A percentile compares a stretch with the other conserved stretches of the same genome.
Evolutionary conservation across 1,140 invertebrate species (phyloP).

Genomic region (Neodiprion pinetum): DNA sequence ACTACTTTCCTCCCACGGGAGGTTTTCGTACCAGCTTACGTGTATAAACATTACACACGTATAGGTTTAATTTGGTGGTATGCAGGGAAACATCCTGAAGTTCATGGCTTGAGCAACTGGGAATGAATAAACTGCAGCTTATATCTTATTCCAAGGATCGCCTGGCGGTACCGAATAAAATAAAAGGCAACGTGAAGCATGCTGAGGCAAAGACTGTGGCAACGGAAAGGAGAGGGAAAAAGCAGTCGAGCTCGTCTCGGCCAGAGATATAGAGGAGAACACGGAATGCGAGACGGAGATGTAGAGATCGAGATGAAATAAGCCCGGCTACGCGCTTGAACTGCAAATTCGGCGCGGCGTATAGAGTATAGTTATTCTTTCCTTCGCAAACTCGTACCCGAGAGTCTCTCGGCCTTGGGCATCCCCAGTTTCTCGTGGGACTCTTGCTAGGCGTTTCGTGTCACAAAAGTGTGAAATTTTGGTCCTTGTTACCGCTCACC

Average conservation of each 20-base stretch:
- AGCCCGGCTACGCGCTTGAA: not conserved
- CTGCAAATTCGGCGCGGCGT: not conserved
- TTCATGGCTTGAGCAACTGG: not conserved
- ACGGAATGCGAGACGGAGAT: not conserved
- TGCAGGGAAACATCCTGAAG: not conserved
- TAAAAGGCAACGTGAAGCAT: not conserved
- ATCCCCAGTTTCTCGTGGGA: not conserved
- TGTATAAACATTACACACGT: too few relatives aligned
- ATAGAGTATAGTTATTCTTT: not conserved
- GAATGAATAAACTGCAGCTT: not conserved
- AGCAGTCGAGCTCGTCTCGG: too few relatives aligned
- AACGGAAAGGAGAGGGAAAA: not conserved
- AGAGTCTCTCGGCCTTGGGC: not conserved
- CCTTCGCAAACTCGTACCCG: not conserved
- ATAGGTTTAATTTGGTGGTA: too few relatives aligned
- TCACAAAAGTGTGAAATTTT: conserved; percentile 1
- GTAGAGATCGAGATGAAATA: not conserved
- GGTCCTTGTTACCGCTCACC: not conserved
- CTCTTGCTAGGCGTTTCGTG: not conserved
- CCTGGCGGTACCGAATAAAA: not conserved
- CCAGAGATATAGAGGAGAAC: not conserved
- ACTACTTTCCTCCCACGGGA: too few relatives aligned
- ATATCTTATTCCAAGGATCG: not conserved
- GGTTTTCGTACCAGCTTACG: too few relatives aligned
- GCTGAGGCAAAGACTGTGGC: not conserved